Base-by-base conservation (phyloP, 2,797 vertebrate species). In the Melanotaenia nigrans region DNA sequence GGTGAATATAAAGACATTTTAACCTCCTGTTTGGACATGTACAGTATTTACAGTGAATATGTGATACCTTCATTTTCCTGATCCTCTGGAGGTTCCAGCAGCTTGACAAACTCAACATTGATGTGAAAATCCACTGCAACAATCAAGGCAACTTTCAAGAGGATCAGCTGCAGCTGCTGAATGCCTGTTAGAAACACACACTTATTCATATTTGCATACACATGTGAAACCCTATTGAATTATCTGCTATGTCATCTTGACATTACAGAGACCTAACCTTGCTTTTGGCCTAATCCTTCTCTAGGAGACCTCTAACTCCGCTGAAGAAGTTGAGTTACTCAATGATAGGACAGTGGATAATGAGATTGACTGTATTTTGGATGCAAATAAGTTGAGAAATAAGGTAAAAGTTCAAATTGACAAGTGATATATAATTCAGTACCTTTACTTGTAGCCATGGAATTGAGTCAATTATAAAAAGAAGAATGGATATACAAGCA, bases 91-190 rank as follows among this genome's bases (percentile, higher is more conserved):
- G 98, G 98, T 66, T 99, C 98, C 86, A 97, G 73, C 75, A 99
- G 94, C 79, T 95, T 96, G 74, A 97, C 90, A 0, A 99, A 99
- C 85, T 99, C 98, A 61, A 99, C 94, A 4, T 96, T 98, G 90
- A 98, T 95, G 0, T 99, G 97, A 85, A 99, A 96, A 93, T 99
- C 97, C 1, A 99, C 96, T 3, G 96, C 98, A 28, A 98, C 81
- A n/a, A 99, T 90, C 75, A 99, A 93, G 33, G 97, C 96, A 33
- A 99, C 93, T 91, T 99, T 99, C 92, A 99, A 94, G 9, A 99
- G 94, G 86, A 98, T 97, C 60, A 99, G 95, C 68, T 99, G 98
- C 73, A 99, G 95, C 83, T 99, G 97, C 73, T 96, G 96, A 88
- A 99, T 99, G 93, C 98, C 98, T 99, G 85, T 28, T 71, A 76